Conservation (phyloP, 2,888 invertebrate genomes). For the Cetonia aurata region DNA sequence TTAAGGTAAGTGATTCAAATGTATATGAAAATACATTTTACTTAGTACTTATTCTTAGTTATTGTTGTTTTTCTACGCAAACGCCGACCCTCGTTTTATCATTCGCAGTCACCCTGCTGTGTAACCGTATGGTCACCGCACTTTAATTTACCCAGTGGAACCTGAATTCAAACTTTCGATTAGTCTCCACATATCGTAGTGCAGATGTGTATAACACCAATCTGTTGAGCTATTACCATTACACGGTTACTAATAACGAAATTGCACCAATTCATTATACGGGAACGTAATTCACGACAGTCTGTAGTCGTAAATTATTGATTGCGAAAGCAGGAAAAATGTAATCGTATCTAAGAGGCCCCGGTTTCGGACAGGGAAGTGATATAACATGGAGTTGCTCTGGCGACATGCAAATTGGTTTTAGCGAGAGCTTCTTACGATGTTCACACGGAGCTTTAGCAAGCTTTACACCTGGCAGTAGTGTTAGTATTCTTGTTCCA, state of each 20-base stretch:
- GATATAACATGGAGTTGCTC: conserved; percentile 53
- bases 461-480: conserved; percentile 61
- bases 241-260: conserved; percentile 34
- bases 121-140: conserved; percentile 61
- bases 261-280: conserved; percentile 24
- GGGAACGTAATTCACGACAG: not conserved
- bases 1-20: too few species aligned
- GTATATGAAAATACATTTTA: too few species aligned
- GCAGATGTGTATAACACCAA: conserved; percentile 53
- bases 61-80: too few species aligned
- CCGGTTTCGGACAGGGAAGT: conserved; percentile 35
- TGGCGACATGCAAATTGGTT: conserved; percentile 63
- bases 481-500: not conserved
- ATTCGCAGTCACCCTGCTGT: conserved; percentile 52
- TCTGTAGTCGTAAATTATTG: conserved; percentile 18
- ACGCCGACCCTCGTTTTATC: not conserved
- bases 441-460: conserved; percentile 64
- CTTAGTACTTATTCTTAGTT: too few species aligned
- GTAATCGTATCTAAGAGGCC: conserved; percentile 18
- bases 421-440: conserved; percentile 59
- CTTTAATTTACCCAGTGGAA: conserved; percentile 61
- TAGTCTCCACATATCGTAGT: conserved; percentile 62
- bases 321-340: conserved; percentile 10
- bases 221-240: conserved; percentile 58
- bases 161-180: conserved; percentile 61